A percentile compares a stretch with the other conserved stretches of the same genome.
Evolutionary conservation across 2,113 vertebrate genomes (phyloP).

Genomic region (Gulo gulo): DNA sequence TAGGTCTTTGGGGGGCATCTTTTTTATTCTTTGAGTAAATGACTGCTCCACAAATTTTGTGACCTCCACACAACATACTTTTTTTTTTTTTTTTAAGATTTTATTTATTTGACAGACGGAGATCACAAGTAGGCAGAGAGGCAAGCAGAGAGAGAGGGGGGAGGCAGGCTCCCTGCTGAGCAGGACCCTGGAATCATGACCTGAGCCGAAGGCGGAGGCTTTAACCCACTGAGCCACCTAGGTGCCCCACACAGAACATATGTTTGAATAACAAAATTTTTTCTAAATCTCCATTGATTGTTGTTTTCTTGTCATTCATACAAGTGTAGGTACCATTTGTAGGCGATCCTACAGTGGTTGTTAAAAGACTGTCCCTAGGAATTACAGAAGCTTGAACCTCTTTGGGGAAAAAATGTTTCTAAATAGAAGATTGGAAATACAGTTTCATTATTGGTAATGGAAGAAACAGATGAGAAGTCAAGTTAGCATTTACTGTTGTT

Average conservation of each 20-base stretch:
- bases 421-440: conserved; percentile 13
- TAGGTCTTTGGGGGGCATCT: neutral
- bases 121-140: too few species aligned
- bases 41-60: neutral
- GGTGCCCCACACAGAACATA: neutral
- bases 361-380: neutral
- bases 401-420: neutral
- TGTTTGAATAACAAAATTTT: neutral
- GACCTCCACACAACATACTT: neutral
- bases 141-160: too few species aligned
- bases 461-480: neutral
- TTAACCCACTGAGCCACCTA: too few species aligned
- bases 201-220: too few species aligned
- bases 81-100: neutral
- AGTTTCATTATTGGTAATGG: neutral
- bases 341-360: neutral
- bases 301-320: neutral
- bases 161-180: too few species aligned
- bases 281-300: neutral
- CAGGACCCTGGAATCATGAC: too few species aligned
- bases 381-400: neutral
- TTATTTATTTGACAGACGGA: too few species aligned
- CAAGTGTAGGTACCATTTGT: neutral
- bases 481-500: neutral
- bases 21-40: neutral